Base-by-base conservation (phyloP, 2,888 invertebrate species). In the Quadroppia sp. region DNA sequence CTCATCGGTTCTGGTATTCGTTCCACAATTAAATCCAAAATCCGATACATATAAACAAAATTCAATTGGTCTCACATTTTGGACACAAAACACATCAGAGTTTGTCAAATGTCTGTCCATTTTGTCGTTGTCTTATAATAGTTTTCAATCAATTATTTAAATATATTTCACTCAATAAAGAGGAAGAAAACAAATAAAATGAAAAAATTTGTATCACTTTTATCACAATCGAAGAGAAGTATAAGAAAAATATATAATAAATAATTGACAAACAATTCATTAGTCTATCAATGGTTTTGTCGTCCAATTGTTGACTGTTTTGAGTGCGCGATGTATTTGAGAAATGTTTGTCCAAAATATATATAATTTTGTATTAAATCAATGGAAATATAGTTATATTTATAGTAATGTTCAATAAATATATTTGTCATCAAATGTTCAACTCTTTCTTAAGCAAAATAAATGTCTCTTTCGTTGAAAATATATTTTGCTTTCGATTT, bases 131-230 rank as follows among this genome's bases (percentile, higher is more conserved):
- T 45, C 15, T 45, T 15, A 13, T 15, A 7, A 45, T 9, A 25
- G 6, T 50, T 20, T 20, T 17, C n/a, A 50, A 50, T 20, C n/a
- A 20, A 50, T 3, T 45, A 45, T 9, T 45, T 17, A 50, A 50
- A 50, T 36, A 36, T 36, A 50, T 7, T 20, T 4, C 9, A 25
- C 23, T 13, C 23, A 25, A 3, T 23, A 23, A 53, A 25, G 25
- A 53, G 53, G 25, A 53, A 9, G 4, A 20, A 20, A 50, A n/a
- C 50, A n/a, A 50, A n/a, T 7, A 50, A 50, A 4, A 50, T n/a
- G 20, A 13, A 53, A 53, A 53, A 53, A 45, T 45, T 45, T 45
- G 45, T 53, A 53, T 53, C 53, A 53, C 53, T 53, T 53, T 53
- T 53, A 53, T 53, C 53, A 53, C 53, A 53, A 53, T 53, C 53